Conservation (phyloP, 2,888 invertebrate species). For the Ichneumon xanthorius region DNA sequence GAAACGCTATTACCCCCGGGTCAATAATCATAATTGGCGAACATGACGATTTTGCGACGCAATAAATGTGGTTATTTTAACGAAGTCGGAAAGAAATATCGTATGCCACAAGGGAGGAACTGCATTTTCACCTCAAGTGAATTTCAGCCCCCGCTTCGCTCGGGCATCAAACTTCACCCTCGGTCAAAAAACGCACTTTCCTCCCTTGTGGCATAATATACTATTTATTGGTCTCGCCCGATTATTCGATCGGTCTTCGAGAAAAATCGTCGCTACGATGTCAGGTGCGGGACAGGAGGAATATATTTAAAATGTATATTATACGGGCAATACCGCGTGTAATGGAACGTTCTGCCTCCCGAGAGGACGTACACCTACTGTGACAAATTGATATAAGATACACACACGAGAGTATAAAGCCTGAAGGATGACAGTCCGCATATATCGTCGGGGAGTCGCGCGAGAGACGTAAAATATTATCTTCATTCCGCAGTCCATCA, state of each 20-base stretch:
- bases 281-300: not conserved
- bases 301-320: constrained; percentile 37
- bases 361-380: constrained; percentile 36
- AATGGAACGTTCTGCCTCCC: constrained; percentile 22
- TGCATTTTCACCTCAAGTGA: no score
- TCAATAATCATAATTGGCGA: no score
- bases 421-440: constrained; percentile 31
- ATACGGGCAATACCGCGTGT: constrained; percentile 33
- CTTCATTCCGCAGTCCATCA: constrained; percentile 20
- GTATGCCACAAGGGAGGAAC: no score
- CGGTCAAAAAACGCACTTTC: no score
- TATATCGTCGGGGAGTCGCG: constrained; percentile 31
- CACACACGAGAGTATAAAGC: constrained; percentile 59
- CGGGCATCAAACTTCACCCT: no score
- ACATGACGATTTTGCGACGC: no score
- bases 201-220: no score
- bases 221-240: no score
- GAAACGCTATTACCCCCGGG: no score
- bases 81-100: no score
- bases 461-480: constrained; percentile 28
- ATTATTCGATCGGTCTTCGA: not conserved
- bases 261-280: not conserved
- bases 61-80: no score
- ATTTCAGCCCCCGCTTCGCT: no score
- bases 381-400: constrained; percentile 66